Conservation (phyloP, 2,888 invertebrate genomes). For the Phaedon cochleariae region DNA sequence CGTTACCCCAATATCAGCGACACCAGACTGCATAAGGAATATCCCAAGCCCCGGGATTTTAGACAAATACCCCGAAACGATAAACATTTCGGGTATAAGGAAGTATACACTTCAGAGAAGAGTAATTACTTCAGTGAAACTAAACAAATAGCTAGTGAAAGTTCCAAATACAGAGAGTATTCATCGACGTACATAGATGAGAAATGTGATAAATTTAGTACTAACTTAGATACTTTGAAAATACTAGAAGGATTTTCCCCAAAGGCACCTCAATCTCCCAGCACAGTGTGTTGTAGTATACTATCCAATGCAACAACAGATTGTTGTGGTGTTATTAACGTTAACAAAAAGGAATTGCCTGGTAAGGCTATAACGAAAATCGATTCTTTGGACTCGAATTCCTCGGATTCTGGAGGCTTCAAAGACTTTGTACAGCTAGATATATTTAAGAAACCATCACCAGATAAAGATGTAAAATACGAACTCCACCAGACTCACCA, state of each 20-base stretch:
- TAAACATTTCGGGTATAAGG: slow-evolving; percentile 40
- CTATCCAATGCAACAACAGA: slow-evolving; percentile 60
- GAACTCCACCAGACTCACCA: slow-evolving; percentile 48
- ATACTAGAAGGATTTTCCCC: slow-evolving; percentile 48
- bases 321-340: slow-evolving; percentile 61
- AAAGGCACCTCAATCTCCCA: slow-evolving; percentile 60
- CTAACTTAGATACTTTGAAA: slow-evolving; percentile 46
- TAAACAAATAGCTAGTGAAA: slow-evolving; percentile 40
- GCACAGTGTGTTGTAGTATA: slow-evolving; percentile 62
- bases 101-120: slow-evolving; percentile 33
- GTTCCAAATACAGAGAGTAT: slow-evolving; percentile 47
- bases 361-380: slow-evolving; percentile 58
- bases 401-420: slow-evolving; percentile 63
- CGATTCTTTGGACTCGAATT: slow-evolving; percentile 61
- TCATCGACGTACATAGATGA: slow-evolving; percentile 49
- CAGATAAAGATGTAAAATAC: slow-evolving; percentile 37
- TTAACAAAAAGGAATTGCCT: slow-evolving; percentile 56
- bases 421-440: slow-evolving; percentile 61
- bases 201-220: slow-evolving; percentile 56
- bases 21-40: slow-evolving; percentile 33
- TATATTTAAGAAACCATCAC: slow-evolving; percentile 42
- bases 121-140: slow-evolving; percentile 31
- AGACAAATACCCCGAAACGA: slow-evolving; percentile 26
- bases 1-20: slow-evolving; percentile 24
- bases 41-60: slow-evolving; percentile 29